phyloP scores from a whole-genome alignment of 2,113 vertebrate genomes.

The Phalacrocorax brasilianus region DNA sequence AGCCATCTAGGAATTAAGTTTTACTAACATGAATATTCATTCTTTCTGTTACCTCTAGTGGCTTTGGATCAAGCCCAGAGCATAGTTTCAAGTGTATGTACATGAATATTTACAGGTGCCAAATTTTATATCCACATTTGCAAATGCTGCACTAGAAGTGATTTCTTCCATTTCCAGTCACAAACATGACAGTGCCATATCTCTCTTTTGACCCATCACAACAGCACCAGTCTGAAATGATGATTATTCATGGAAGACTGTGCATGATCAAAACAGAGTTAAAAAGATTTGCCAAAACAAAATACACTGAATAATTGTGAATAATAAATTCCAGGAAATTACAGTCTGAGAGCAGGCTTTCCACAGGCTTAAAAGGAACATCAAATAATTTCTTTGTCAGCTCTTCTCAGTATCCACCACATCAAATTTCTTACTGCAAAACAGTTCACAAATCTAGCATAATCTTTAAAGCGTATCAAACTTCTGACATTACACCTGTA shows the following conservation, averaged over 20 bases:
- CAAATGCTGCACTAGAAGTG: neutral
- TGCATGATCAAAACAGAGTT: conserved; percentile 52
- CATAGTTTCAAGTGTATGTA: conserved; percentile 3
- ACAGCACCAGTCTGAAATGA: conserved; percentile 18
- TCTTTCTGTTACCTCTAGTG: conserved; percentile 29
- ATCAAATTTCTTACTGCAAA: conserved; percentile 21
- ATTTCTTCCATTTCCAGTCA: conserved; percentile 28
- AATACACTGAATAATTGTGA: conserved; percentile 55
- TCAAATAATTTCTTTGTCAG: conserved; percentile 54
- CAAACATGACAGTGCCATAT: conserved; percentile 1
- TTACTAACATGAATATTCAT: conserved; percentile 52
- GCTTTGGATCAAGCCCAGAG: conserved; percentile 47
- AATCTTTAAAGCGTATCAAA: conserved; percentile 26
- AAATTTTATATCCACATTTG: conserved; percentile 40
- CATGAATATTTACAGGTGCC: conserved; percentile 59
- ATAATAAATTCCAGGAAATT: conserved; percentile 58
- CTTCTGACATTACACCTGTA: neutral
- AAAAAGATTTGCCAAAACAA: conserved; percentile 65
- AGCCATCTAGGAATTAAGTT: conserved; percentile 23
- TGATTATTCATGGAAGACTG: conserved; percentile 51
- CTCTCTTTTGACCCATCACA: conserved; percentile 52
- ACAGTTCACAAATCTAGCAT: neutral
- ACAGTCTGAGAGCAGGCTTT: conserved; percentile 35
- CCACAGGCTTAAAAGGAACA: conserved; percentile 41
- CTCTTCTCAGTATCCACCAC: neutral